Base-by-base conservation (phyloP, 64 coral and sea anemone species). In the Stichodactyla helianthus region DNA sequence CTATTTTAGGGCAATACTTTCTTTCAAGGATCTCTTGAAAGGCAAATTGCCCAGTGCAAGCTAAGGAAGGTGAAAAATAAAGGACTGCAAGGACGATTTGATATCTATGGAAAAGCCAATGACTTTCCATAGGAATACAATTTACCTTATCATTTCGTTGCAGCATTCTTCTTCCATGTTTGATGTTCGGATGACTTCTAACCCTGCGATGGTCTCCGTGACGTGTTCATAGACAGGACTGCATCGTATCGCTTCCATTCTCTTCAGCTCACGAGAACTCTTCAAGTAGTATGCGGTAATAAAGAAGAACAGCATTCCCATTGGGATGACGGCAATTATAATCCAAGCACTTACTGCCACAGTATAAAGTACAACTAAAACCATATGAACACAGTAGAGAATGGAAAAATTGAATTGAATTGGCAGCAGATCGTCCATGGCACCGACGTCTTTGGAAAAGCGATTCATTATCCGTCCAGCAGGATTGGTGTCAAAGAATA, bases 401-500 rank as follows among this genome's bases (percentile, higher is more conserved):
- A 44, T 44, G 35, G 35, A 44, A 89, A 25, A 23, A 82, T 89
- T 11, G 81, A 28, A 51, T 67, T 20, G 63, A 1, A 4, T 67
- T 5, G 63, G 63, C 7, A 67, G 63, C 17, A 8, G 6, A 67
- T 67, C 63, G 27, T 93, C 92, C 22, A 93, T 61, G 52, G 58
- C 79, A 50, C 87, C 77, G 25, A 81, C 89, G 61, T 93, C 92
- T 71, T 86, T 88, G 18, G 92, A 89, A 80, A 93, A 93, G 35
- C 92, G 82, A 51, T 93, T 93, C 7, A 93, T 79, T 57, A 93
- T 93, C 77, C 92, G 71, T 26, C 92, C 92, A 26, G 77, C 51
- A 44, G 92, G 92, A 86, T 93, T 93, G 50, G 83, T 85, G 58
- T 85, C 87, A n/a, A 89, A 86, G 55, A 93, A 93, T 22, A 89